Conservation (phyloP, 2,888 invertebrate genomes). For the Salticus scenicus region DNA sequence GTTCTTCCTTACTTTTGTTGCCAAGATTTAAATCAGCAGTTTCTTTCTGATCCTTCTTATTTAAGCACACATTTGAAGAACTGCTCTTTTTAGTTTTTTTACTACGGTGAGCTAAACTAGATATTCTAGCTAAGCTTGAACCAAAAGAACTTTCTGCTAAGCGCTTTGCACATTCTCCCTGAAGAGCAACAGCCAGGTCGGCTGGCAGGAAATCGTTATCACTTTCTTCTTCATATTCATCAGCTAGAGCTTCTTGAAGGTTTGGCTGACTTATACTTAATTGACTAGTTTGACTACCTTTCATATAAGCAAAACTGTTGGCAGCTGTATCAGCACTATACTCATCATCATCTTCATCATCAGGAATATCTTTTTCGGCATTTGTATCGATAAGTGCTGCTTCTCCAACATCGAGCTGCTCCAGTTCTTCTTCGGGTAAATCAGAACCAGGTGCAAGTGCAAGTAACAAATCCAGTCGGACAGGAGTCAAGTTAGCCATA, state of each 20-base stretch:
- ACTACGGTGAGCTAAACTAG: conserved; percentile 56
- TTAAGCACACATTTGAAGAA: conserved; percentile 21
- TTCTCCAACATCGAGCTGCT: background rate
- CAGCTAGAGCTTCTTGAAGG: conserved; percentile 47
- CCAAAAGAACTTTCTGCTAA: conserved; percentile 68
- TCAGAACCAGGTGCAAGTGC: conserved; percentile 83
- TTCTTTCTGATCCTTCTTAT: conserved; percentile 74
- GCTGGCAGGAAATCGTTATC: conserved; percentile 69
- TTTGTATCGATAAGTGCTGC: conserved; percentile 25
- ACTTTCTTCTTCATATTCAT: conserved; percentile 56
- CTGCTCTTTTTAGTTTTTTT: conserved; percentile 62
- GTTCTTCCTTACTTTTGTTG: background rate
- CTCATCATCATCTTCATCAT: conserved; percentile 55
- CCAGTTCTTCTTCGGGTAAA: conserved; percentile 62
- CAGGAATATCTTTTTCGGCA: conserved; percentile 34
- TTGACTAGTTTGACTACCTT: conserved; percentile 65
- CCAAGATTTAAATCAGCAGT: background rate
- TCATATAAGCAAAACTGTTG: conserved; percentile 66
- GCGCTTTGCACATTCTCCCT: conserved; percentile 67
- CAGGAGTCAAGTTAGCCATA: conserved; percentile 92
- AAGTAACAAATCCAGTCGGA: conserved; percentile 88
- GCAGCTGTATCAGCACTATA: conserved; percentile 54
- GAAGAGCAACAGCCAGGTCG: conserved; percentile 63
- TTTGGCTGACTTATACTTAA: conserved; percentile 56
- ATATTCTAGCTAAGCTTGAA: conserved; percentile 55